phyloP scores from a whole-genome alignment of 2,888 invertebrate species.

The Tipula confusa region DNA sequence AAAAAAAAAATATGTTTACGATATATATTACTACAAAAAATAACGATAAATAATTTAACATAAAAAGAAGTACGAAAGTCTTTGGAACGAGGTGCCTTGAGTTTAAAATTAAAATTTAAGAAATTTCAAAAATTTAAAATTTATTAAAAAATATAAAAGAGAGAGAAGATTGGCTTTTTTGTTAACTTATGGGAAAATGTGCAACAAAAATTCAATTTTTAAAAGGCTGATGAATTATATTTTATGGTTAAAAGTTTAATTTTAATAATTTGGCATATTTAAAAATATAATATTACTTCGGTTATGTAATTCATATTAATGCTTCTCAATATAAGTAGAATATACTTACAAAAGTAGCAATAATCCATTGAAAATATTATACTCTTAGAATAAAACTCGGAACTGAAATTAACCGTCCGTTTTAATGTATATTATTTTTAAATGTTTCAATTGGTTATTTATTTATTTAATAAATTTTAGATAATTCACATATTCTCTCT shows the following conservation, averaged over 20 bases:
- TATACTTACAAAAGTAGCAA: background rate
- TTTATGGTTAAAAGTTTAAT: background rate
- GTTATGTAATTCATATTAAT: background rate
- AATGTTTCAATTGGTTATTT: background rate
- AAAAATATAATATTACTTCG: background rate
- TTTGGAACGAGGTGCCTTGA: conserved; percentile 33
- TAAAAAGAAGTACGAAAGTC: conserved; percentile 30
- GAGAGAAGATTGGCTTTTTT: background rate
- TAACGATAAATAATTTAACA: background rate
- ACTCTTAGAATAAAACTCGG: background rate
- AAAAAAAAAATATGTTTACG: background rate
- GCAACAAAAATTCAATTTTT: background rate
- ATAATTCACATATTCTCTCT: background rate
- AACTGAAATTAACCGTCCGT: background rate
- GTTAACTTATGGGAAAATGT: background rate
- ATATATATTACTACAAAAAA: background rate
- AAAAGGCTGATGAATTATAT: background rate
- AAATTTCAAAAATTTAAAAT: background rate
- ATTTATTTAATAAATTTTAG: background rate
- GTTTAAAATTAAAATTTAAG: conserved; percentile 30
- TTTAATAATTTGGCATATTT: background rate
- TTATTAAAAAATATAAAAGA: background rate
- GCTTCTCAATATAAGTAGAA: background rate
- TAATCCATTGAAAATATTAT: background rate
- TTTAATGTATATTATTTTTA: background rate